Base-by-base conservation (phyloP, 2,888 invertebrate species). In the Pyrgus malvae region DNA sequence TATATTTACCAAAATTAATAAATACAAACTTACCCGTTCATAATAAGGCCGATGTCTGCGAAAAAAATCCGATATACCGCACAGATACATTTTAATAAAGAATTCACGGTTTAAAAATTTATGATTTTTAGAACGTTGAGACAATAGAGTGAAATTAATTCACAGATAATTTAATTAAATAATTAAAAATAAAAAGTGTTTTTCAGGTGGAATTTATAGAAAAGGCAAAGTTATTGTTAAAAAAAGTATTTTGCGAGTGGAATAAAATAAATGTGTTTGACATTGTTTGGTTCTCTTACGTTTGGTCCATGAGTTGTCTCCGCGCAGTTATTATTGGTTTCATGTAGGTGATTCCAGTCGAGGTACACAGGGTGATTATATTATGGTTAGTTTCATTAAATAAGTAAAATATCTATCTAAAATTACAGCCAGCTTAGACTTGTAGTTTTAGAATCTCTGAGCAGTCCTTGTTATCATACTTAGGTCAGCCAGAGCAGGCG, bases 21-120 rank as follows among this genome's bases (percentile, higher is more conserved):
- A 25, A 25, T 25, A 8, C 11, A 27, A 38, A 51, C 82, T 78
- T 56, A 87, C 88, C 75, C 78, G 67, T 59, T 88, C 86, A 31
- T 83, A 71, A 56, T 50, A 57, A 14, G 80, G 78, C 45, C 86
- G 60, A 3, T 69, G 74, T 29, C 81, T 74, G 16, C 73, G 72
- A 66, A 85, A 88, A 60, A 89, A 89, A 5, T 78, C 76, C 11
- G 84, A 80, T 48, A 88, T 77, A 6, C 83, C 79, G 63, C 84
- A 85, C 68, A 83, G 65, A 70, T 87, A 88, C 87, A 88, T 83
- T 29, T 9, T 8, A 23, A 48, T 27, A 19, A 27, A 16, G n/a
- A n/a, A n/a, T n/a, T n/a, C n/a, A n/a, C n/a, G n/a, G n/a, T n/a
- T n/a, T n/a, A n/a, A n/a, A n/a, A n/a, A n/a, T n/a, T n/a, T n/a